These are phyloP conservation scores for Drosophila repletoides DNA, from an alignment of 1,140 invertebrate species.

Conservation along the genomic window DNA sequence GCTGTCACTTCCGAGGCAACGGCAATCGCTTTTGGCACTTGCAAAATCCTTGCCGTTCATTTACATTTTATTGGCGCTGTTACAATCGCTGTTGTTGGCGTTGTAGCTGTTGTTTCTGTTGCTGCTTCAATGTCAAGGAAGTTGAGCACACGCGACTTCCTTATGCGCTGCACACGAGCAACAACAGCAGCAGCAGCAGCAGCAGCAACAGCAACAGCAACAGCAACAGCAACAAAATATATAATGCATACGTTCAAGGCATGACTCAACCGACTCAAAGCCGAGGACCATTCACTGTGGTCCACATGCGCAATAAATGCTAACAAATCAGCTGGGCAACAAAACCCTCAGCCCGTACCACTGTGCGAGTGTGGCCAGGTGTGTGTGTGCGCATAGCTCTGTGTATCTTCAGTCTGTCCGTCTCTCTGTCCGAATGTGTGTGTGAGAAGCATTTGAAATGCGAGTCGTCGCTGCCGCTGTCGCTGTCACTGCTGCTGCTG, in stretches of 20 bases:
- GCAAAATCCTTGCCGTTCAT: conserved; percentile 61
- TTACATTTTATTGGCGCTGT: conserved; percentile 4
- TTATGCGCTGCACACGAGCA: conserved; percentile 54
- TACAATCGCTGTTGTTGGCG: neutral
- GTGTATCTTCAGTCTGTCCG: neutral
- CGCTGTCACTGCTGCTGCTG: conserved; percentile 16
- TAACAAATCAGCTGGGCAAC: neutral
- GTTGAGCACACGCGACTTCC: conserved; percentile 64
- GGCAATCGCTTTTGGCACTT: conserved; percentile 43
- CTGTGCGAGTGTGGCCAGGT: conserved; percentile 9
- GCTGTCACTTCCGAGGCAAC: conserved; percentile 59
- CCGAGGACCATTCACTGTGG: conserved; percentile 31
- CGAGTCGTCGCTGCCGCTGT: conserved; percentile 25
- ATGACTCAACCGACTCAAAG: conserved; percentile 20
- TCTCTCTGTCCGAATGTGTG: conserved; percentile 14
- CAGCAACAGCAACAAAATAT: conserved; percentile 19
- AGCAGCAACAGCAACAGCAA: conserved; percentile 16
- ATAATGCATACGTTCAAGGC: conserved; percentile 12
- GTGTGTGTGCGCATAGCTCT: neutral
- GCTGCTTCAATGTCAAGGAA: conserved; percentile 76
- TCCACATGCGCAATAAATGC: neutral
- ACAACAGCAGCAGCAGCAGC: conserved; percentile 13
- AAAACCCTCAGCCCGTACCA: neutral
- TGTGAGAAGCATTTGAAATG: conserved; percentile 55
- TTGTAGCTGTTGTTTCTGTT: neutral